Evolutionary conservation across 1,140 invertebrate genomes (phyloP).

Genomic region (Diuraphis noxia): DNA sequence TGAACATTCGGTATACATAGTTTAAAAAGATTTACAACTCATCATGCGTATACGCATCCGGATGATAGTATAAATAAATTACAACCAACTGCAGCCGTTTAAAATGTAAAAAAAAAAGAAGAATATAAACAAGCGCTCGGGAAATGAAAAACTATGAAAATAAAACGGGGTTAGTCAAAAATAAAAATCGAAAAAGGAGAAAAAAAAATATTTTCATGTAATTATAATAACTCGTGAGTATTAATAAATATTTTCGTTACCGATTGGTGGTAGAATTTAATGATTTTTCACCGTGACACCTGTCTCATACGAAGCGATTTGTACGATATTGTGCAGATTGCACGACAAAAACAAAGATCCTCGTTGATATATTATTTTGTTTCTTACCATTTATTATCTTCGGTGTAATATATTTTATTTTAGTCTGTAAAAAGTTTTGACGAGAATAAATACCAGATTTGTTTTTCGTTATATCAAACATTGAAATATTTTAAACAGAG

Average conservation of each 20-base stretch:
- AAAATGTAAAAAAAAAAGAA: neutral
- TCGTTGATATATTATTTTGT: neutral
- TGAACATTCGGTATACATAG: neutral
- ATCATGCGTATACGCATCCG: neutral
- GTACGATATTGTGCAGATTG: neutral
- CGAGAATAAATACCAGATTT: neutral
- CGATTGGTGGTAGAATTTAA: neutral
- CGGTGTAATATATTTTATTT: neutral
- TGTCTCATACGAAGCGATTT: neutral
- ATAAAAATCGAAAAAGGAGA: neutral
- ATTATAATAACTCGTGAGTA: neutral
- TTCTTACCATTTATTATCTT: neutral
- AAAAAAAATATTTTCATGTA: neutral
- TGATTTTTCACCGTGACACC: neutral
- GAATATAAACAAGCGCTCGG: no score
- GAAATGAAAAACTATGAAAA: neutral
- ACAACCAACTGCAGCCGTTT: neutral
- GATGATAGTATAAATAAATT: constrained; percentile 1
- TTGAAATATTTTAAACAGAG: neutral
- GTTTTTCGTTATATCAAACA: neutral
- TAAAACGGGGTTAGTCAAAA: neutral
- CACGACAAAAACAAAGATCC: neutral
- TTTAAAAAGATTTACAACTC: constrained; percentile 2
- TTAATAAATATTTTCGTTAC: neutral
- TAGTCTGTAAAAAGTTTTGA: neutral